Evolutionary conservation across 2,113 vertebrate species (phyloP).

Genomic region (Pampusana beccarii): DNA sequence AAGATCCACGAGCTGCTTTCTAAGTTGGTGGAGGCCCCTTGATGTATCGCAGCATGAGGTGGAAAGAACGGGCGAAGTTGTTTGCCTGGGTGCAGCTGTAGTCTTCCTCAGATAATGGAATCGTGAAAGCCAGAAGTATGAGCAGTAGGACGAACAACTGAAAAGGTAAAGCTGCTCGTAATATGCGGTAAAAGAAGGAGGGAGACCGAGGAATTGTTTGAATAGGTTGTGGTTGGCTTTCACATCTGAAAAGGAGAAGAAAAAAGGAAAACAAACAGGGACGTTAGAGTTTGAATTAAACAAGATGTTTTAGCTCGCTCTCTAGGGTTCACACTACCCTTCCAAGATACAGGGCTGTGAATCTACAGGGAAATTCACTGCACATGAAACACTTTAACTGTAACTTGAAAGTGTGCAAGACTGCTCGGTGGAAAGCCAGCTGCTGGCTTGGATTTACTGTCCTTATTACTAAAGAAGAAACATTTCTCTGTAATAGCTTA

Average conservation of each 20-base stretch:
- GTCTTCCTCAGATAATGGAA: conserved; percentile 83
- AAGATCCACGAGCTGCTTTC: neutral
- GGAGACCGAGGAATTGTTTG: conserved; percentile 34
- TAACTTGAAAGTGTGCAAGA: neutral
- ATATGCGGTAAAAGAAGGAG: conserved; percentile 82
- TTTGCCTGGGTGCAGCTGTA: conserved; percentile 88
- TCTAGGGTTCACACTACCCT: neutral
- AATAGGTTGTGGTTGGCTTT: neutral
- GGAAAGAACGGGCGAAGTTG: conserved; percentile 92
- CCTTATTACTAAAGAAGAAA: neutral
- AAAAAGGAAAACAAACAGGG: neutral
- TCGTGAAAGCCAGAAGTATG: conserved; percentile 83
- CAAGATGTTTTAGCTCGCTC: neutral
- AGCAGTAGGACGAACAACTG: conserved; percentile 87
- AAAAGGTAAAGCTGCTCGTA: conserved; percentile 85
- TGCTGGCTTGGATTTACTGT: neutral
- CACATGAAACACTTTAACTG: neutral
- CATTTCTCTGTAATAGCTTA: neutral
- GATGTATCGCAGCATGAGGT: conserved; percentile 92
- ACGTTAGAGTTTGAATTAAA: neutral
- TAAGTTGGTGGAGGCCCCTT: conserved; percentile 92
- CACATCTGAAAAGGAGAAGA: conserved; percentile 48
- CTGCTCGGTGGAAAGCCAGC: neutral
- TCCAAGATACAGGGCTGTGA: neutral
- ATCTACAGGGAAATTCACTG: neutral